Conservation (phyloP, 2,888 invertebrate genomes). For the Agrotis exclamationis region DNA sequence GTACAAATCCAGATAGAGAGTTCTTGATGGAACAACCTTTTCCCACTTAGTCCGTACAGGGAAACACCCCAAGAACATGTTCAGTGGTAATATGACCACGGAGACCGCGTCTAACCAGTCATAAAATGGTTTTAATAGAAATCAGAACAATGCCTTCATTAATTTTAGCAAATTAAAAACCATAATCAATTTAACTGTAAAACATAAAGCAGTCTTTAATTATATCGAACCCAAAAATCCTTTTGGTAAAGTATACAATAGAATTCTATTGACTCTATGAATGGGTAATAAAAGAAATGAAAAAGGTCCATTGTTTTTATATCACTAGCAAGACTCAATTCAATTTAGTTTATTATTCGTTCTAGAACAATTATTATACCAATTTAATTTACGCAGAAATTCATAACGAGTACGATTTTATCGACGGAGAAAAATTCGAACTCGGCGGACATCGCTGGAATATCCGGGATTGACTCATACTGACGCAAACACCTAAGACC, state of each 20-base stretch:
- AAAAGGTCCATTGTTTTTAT: not conserved
- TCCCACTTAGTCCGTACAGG: not conserved
- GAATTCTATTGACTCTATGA: not conserved
- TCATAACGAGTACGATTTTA: slow-evolving; percentile 27
- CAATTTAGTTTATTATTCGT: not conserved
- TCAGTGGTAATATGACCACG: not conserved
- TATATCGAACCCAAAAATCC: not conserved
- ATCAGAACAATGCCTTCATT: not conserved
- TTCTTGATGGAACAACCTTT: not conserved
- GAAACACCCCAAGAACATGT: not conserved
- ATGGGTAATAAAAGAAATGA: not conserved
- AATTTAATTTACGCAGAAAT: not conserved
- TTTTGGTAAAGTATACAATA: not conserved
- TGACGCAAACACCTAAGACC: not conserved
- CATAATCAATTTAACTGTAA: not conserved
- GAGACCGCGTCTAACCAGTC: not conserved
- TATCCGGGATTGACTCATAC: slow-evolving; percentile 24
- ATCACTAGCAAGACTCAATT: not conserved
- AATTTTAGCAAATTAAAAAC: not conserved
- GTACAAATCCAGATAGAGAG: not conserved
- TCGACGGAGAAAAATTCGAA: slow-evolving; percentile 36
- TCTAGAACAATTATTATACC: not conserved
- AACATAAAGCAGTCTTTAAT: not conserved
- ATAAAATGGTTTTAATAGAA: too few species aligned
- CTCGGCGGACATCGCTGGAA: slow-evolving; percentile 19